Base-by-base conservation (phyloP, 2,113 vertebrate genomes). In the Ailurus styani region DNA sequence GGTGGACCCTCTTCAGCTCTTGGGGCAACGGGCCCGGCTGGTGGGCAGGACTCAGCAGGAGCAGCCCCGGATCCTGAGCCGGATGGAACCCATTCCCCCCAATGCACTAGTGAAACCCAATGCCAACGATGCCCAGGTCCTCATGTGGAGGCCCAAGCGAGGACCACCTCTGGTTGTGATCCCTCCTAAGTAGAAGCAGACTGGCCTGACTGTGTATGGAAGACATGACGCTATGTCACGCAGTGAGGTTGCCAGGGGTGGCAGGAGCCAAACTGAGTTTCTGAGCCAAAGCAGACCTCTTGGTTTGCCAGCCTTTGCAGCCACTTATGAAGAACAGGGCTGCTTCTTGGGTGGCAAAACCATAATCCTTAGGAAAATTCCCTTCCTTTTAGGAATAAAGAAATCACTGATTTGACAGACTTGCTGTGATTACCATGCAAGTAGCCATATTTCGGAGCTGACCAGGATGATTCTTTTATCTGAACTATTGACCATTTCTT, bases 61-160 rank as follows among this genome's bases (percentile, higher is more conserved):
- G 95, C 99, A 99, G 98, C 99, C 99, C 14, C 99, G 99, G 72
- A 99, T 99, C 95, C 98, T 99, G 97, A 99, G 99, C 98, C 99
- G 99, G 96, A 99, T 99, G 99, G 99, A 99, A 93, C 99, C 99
- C 97, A 99, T 99, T 90, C 99, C 99, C 18, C 98, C 99, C 7
- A 99, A 99, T 0, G 99, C 99, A 97, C 99, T 99, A 98, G 99
- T 99, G 98, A 99, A 99, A 96, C 99, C 99, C 96, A 99, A 99
- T 0, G 99, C 99, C 98, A 99, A 99, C 1, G 99, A 99, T 34
- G 99, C 99, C 98, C 99, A 99, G 98, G 99, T 99, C 96, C 99
- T 99, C 98, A 99, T 99, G 99, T 99, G 99, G 99, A 99, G 99
- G 96, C 99, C 99, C 50, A 99, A 99, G 98, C 98, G 99, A 97